Evolutionary conservation across 2,113 vertebrate species (phyloP).

Genomic region (Trematomus loennbergii): DNA sequence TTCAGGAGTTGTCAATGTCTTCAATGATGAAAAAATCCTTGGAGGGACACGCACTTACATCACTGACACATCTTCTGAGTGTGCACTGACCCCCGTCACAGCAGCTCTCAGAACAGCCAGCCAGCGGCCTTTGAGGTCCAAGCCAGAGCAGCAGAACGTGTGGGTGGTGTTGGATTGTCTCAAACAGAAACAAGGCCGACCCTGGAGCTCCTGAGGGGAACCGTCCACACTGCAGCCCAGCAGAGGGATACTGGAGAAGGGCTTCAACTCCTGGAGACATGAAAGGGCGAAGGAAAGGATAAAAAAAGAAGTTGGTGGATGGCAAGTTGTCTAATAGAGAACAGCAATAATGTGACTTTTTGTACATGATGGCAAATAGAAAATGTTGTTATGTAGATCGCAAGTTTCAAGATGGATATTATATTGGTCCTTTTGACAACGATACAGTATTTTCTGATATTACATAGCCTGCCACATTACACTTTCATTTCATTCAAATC

Average conservation of each 20-base stretch:
- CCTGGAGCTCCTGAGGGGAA: constrained; percentile 82
- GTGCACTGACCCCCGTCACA: not conserved
- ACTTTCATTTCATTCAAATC: too few species aligned
- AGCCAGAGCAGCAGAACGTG: constrained; percentile 88
- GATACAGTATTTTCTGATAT: too few species aligned
- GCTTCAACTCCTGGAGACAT: constrained; percentile 87
- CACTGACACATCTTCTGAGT: not conserved
- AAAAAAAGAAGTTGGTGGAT: not conserved
- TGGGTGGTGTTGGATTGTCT: constrained; percentile 89
- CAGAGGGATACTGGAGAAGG: constrained; percentile 88
- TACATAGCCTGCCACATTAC: too few species aligned
- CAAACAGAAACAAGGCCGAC: constrained; percentile 88
- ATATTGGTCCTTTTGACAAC: too few species aligned
- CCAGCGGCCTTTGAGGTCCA: constrained; percentile 91
- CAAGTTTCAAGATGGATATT: too few species aligned
- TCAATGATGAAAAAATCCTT: constrained; percentile 12
- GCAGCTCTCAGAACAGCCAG: constrained; percentile 61
- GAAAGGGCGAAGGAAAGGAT: not conserved
- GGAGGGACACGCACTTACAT: not conserved
- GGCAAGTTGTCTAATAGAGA: not conserved
- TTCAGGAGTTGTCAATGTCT: constrained; percentile 11
- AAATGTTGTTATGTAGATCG: too few species aligned
- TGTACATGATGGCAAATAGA: too few species aligned
- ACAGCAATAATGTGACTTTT: not conserved
- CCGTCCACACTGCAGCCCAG: constrained; percentile 89